phyloP scores from a whole-genome alignment of 2,888 invertebrate genomes.

The Empis livida region DNA sequence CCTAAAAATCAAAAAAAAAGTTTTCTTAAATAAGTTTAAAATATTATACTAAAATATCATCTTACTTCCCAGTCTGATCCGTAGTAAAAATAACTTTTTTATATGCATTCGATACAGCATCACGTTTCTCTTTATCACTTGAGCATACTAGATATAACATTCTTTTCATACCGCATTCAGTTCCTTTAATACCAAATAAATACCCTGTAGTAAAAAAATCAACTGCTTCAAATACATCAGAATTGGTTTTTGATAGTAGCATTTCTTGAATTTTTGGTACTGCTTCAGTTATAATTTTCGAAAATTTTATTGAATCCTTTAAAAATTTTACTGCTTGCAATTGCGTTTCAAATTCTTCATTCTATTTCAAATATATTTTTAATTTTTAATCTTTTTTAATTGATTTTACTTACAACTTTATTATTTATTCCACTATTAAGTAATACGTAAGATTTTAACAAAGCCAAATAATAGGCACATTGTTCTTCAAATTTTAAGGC shows the following conservation, averaged over 20 bases:
- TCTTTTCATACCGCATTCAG: constrained; percentile 54
- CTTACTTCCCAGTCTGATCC: constrained; percentile 24
- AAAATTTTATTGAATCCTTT: constrained; percentile 47
- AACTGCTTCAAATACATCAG: constrained; percentile 80
- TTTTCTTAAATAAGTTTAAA: too few species aligned
- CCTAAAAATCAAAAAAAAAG: constrained; percentile 26
- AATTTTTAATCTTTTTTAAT: background rate
- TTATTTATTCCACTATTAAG: constrained; percentile 27
- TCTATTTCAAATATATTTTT: constrained; percentile 16
- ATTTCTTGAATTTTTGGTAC: constrained; percentile 57
- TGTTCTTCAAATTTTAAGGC: constrained; percentile 25
- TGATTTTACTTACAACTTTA: constrained; percentile 21
- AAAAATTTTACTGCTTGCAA: constrained; percentile 57
- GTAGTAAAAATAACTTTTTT: constrained; percentile 38
- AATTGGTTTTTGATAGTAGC: constrained; percentile 55
- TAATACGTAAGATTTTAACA: constrained; percentile 29
- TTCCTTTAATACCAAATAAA: constrained; percentile 63
- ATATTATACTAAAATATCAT: too few species aligned
- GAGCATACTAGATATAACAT: constrained; percentile 72
- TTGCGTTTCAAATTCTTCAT: constrained; percentile 44
- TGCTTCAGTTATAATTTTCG: constrained; percentile 26
- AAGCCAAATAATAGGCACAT: constrained; percentile 26
- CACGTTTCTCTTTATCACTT: constrained; percentile 59
- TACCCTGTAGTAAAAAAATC: constrained; percentile 74
- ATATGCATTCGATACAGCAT: constrained; percentile 66